These are phyloP conservation scores for Microtus pennsylvanicus DNA, from an alignment of 2,113 vertebrate species.

Conservation along the genomic window DNA sequence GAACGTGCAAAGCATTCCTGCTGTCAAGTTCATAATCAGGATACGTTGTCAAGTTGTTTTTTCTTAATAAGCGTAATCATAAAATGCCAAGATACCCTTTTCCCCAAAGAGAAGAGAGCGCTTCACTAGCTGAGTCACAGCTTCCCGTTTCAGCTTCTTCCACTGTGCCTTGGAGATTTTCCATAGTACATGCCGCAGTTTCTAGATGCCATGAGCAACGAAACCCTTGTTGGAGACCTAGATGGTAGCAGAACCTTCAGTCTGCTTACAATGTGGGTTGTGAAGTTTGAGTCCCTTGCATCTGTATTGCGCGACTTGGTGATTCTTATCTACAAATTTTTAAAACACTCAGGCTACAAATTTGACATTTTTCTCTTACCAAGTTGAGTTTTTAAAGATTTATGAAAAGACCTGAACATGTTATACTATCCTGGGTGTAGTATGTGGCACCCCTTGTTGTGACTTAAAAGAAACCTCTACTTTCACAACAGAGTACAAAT, in stretches of 20 bases:
- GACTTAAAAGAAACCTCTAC: background rate
- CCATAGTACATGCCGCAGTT: constrained; percentile 20
- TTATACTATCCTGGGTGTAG: background rate
- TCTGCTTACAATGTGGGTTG: background rate
- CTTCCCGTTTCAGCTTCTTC: constrained; percentile 52
- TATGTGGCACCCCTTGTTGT: background rate
- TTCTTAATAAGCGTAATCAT: constrained; percentile 9
- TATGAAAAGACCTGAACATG: background rate
- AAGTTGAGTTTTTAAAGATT: background rate
- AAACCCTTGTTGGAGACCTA: constrained; percentile 19
- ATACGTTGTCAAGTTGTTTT: constrained; percentile 31
- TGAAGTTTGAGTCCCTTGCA: background rate
- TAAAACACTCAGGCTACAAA: background rate
- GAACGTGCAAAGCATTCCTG: background rate
- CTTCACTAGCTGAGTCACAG: constrained; percentile 44
- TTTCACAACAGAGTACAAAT: constrained; percentile 18
- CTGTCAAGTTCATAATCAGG: constrained; percentile 31
- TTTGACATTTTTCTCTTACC: background rate
- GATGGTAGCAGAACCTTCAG: background rate
- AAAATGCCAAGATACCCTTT: constrained; percentile 42
- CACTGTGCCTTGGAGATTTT: constrained; percentile 47
- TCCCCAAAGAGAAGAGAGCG: background rate
- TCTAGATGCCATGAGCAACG: background rate
- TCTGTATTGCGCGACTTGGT: constrained; percentile 3
- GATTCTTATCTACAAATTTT: constrained; percentile 23